phyloP scores from a whole-genome alignment of 2,888 invertebrate genomes.

The Lasioglossum leucozonium region DNA sequence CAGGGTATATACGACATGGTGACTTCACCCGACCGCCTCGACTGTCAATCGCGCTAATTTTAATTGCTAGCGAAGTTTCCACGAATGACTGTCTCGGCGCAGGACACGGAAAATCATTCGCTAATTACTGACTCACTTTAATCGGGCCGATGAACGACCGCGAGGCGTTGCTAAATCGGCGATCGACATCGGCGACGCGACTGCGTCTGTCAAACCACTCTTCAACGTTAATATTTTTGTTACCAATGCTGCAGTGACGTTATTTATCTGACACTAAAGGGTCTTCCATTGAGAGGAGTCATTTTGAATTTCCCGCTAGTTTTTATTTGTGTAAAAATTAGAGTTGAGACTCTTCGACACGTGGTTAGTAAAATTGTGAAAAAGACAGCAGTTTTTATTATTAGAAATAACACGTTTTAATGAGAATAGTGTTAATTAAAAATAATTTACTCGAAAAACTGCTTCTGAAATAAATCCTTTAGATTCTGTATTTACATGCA shows the following conservation, averaged over 20 bases:
- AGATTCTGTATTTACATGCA: no score
- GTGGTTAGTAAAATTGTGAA: no score
- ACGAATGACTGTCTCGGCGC: not conserved
- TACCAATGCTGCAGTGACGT: not conserved
- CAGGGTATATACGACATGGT: slow-evolving; percentile 10
- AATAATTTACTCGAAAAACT: no score
- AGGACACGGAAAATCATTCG: slow-evolving; percentile 1
- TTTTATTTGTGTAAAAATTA: no score
- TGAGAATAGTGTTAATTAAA: no score
- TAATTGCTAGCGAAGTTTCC: not conserved
- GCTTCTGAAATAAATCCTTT: no score
- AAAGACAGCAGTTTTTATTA: no score
- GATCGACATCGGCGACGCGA: not conserved
- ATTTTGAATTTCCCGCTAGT: no score
- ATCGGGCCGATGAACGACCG: not conserved
- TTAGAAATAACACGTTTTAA: no score
- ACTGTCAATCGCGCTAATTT: slow-evolving; percentile 19
- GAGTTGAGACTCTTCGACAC: no score
- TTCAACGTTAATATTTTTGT: not conserved
- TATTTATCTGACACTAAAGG: no score
- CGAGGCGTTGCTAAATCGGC: not conserved
- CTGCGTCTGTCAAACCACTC: not conserved
- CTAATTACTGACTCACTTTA: not conserved
- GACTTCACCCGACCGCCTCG: not conserved
- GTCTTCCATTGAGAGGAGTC: no score